Evolutionary conservation across 2,797 vertebrate genomes (phyloP).

Genomic region (Onychomys torridus): DNA sequence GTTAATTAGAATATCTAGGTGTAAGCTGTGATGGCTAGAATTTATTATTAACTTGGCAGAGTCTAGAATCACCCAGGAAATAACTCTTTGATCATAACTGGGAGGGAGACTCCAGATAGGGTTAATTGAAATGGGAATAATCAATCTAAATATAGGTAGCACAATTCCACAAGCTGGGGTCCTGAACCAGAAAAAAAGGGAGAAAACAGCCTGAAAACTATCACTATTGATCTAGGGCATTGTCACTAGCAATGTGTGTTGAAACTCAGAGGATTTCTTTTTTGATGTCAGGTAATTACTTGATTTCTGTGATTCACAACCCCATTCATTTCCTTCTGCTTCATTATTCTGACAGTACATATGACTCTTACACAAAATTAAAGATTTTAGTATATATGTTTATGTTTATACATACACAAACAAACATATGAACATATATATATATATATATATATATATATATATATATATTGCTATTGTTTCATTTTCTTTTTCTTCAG

Average conservation of each 20-base stretch:
- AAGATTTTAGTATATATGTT: not conserved
- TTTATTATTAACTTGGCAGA: not conserved
- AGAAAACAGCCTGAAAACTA: not conserved
- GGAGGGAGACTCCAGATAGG: not conserved
- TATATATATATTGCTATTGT: not conserved
- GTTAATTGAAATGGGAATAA: not conserved
- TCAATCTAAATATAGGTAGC: not conserved
- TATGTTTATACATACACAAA: not conserved
- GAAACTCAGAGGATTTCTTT: not conserved
- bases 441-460: not conserved
- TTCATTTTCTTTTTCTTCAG: not conserved
- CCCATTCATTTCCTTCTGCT: not conserved
- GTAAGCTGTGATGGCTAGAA: not conserved
- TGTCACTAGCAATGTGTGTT: not conserved
- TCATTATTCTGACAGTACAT: not conserved
- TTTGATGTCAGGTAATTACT: not conserved
- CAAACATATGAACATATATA: not conserved
- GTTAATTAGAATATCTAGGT: not conserved
- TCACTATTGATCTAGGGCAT: accelerated
- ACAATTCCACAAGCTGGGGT: not conserved
- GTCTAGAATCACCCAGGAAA: not conserved
- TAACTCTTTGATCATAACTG: not conserved
- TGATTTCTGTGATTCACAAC: not conserved
- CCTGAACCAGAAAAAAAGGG: not conserved
- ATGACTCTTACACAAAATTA: not conserved